Base-by-base conservation (phyloP, 64 coral and sea anemone genomes). In the Catalaphyllia jardinei region DNA sequence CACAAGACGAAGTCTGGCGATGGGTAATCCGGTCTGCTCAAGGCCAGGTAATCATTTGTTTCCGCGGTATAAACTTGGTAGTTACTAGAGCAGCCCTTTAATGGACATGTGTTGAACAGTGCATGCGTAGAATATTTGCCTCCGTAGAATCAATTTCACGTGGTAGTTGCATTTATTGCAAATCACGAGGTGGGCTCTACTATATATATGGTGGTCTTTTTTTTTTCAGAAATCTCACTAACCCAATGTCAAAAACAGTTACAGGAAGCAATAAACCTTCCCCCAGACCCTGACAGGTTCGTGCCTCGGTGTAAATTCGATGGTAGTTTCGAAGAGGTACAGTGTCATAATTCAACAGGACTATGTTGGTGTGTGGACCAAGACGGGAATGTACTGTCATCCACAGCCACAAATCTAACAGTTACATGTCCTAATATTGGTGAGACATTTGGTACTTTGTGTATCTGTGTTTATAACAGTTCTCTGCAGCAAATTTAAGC, bases 291-390 rank as follows among this genome's bases (percentile, higher is more conserved):
- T 3, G 87, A 86, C 24, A 28, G 49, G n/a, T 90, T 91, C 71
- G 82, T 83, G 8, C 91, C 95, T 17, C 49, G 67, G 2, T 96
- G 95, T 54, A 96, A 88, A 76, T 64, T 73, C 27, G 92, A 96
- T 64, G 91, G 95, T 46, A 52, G 72, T 14, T 96, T 83, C 61
- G 88, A 91, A 12, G 87, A 93, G 72, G 27, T 91, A 33, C 95
- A 96, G 29, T 96, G 95, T 10, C 81, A 96, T 1, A 38, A 90
- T 29, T 28, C 75, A 49, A 93, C 95, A 19, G 95, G 95, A 8
- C 81, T 87, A 27, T 96, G 95, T 60, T 96, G 95, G 95, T 96
- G 95, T 25, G 91, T 91, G 29, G 95, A 88, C 3, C 54, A 28
- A 30, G 33, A 71, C 9, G 92, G 91, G 4, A 82, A 62, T 57